Conservation (phyloP, 2,113 vertebrate genomes). For the Rhynchomys soricoides region DNA sequence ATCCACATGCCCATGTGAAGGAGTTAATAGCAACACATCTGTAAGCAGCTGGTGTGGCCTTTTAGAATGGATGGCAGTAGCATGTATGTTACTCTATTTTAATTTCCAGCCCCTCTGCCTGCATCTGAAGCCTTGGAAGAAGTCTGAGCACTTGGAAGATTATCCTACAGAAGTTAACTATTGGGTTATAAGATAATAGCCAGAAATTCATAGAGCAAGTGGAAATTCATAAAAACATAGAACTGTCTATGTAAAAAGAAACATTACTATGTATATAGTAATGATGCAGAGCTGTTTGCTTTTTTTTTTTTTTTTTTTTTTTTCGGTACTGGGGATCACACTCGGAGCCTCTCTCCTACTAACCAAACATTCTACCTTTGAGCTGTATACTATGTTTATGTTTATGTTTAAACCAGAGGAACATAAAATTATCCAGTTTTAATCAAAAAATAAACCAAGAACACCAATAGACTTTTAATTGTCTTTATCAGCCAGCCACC, state of each 20-base stretch:
- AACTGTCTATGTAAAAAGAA: neutral
- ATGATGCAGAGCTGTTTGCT: neutral
- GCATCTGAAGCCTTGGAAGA: constrained; percentile 12
- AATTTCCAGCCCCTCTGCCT: neutral
- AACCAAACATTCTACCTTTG: neutral
- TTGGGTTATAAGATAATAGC: neutral
- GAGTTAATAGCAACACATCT: constrained; percentile 34
- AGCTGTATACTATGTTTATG: neutral
- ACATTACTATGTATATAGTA: neutral
- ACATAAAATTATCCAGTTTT: neutral
- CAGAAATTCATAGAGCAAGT: neutral
- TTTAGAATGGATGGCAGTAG: constrained; percentile 8
- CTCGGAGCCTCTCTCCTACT: neutral
- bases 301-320: neutral
- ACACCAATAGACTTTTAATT: constrained; percentile 41
- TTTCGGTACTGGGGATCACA: neutral
- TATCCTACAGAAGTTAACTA: neutral
- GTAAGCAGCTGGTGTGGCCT: neutral
- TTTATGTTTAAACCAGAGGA: constrained; percentile 21
- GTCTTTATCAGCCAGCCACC: neutral
- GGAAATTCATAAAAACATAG: constrained; percentile 13
- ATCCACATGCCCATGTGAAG: constrained; percentile 21
- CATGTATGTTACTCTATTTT: neutral
- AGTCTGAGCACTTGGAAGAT: neutral
- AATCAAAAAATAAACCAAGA: constrained; percentile 36